Base-by-base conservation (phyloP, 2,888 invertebrate species). In the Cynaeus angustus region DNA sequence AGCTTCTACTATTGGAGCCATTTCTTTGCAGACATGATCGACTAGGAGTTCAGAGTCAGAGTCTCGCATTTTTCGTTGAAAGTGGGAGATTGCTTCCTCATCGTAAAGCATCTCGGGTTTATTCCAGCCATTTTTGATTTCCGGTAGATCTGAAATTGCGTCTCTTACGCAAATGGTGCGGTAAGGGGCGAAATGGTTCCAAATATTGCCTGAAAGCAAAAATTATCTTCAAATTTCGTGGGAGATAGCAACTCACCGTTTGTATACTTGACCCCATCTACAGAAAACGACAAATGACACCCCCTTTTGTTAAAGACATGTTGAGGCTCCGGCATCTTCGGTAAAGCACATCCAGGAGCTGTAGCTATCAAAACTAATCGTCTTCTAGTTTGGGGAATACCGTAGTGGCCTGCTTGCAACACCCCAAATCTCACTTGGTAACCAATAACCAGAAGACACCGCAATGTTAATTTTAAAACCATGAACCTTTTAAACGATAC, bases 391-490 rank as follows among this genome's bases (percentile, higher is more conserved):
- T 95, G 95, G 1, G 95, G 93, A 1, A 95, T 91, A 0, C 95
- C 96, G 80, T 93, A 95, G 81, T 92, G 91, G 0, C 95, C 96
- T 0, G 95, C 95, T 85, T 95, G 95, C 9, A 96, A 82, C n/a
- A 95, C 88, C 0, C 94, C 95, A 80, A 95, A 94, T 0, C 94
- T 91, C 74, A 94, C 94, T 84, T 95, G 95, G 81, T 96, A 96
- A 0, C 95, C 95, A 92, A 96, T 95, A 53, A 91, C 89, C 26
- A 94, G 80, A 10, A 96, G 85, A 73, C 94, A 92, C 0, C 92
- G 85, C 33, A 95, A 82, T 0, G 94, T 92, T 73, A 95, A 83
- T 84, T 95, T 95, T 56, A 96, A 84, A 16, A 95, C 93, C 91
- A 94, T 91, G 45, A 91, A 90, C 67, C 89, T 89, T 81, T 95